Base-by-base conservation (phyloP, 2,113 vertebrate genomes). In the Cyrtonyx montezumae region DNA sequence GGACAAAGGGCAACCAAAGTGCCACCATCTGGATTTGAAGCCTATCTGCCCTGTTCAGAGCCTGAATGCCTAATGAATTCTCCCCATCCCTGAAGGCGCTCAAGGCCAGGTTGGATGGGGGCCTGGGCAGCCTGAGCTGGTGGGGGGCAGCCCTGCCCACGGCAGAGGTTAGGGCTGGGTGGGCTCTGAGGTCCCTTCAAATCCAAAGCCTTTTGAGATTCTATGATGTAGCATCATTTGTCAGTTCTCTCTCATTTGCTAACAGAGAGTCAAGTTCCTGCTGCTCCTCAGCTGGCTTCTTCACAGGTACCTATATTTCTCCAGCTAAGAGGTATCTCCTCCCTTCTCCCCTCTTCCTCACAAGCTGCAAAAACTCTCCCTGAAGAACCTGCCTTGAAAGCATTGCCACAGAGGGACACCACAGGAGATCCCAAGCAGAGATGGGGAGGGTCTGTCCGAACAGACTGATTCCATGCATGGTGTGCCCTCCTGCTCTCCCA, bases 381-480 rank as follows among this genome's bases (percentile, higher is more conserved):
- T 59, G 45, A 20, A 78, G 87, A 61, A 59, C 53, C 8, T 21
- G 36, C 48, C 55, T 55, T 63, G 59, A 30, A 87, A 59, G 65
- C 3, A 3, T 46, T n/a, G 36, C 32, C 26, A 48, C 0, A 0
- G 61, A 69, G 34, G 58, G 37, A 51, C 40, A 48, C 13, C 23
- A 84, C 36, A 13, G 19, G 23, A 77, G 77, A 66, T 25, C 32
- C 42, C 13, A 30, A 30, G 28, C 62, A 30, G 37, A 43, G 40
- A 28, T 11, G 26, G 62, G 17, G 59, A 61, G 59, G 16, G 25
- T 30, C 62, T 65, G 62, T 65, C 37, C 30, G 62, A 28, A 65
- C 62, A 42, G 62, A 42, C 37, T 42, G 37, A 30, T 40, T 42
- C 25, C 26, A 17, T 20, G 18, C 37, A 42, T 20, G 25, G 18